Evolutionary conservation across 2,888 invertebrate species (phyloP).

Genomic region (Apoderus coryli): DNA sequence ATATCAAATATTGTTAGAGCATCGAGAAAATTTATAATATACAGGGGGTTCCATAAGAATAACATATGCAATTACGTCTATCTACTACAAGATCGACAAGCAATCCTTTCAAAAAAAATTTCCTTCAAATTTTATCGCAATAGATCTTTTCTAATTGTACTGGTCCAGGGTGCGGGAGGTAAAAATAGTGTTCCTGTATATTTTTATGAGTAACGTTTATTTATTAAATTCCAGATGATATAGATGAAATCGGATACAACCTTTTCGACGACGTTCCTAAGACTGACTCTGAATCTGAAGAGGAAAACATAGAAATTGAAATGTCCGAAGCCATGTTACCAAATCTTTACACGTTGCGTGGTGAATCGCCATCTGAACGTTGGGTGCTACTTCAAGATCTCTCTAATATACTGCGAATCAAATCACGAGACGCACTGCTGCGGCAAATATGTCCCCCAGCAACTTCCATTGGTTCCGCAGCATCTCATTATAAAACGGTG

Average conservation of each 20-base stretch:
- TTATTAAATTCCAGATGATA: slow-evolving; percentile 30
- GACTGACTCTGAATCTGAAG: slow-evolving; percentile 35
- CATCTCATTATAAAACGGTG: slow-evolving; percentile 26
- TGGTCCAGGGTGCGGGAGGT: too few relatives aligned
- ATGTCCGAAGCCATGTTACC: slow-evolving; percentile 66
- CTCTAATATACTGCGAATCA: slow-evolving; percentile 59
- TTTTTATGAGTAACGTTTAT: slow-evolving; percentile 8
- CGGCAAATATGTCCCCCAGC: slow-evolving; percentile 54
- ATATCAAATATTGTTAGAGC: too few relatives aligned
- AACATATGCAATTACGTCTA: too few relatives aligned
- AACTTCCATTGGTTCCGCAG: slow-evolving; percentile 25
- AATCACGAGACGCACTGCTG: slow-evolving; percentile 65
- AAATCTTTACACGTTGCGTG: slow-evolving; percentile 60
- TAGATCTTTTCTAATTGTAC: too few relatives aligned
- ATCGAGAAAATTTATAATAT: too few relatives aligned
- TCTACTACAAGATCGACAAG: too few relatives aligned
- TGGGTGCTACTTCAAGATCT: slow-evolving; percentile 74
- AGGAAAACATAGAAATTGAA: slow-evolving; percentile 61
- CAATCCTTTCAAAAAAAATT: too few relatives aligned
- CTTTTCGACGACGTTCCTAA: slow-evolving; percentile 41
- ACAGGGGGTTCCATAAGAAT: too few relatives aligned
- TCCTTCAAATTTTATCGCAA: too few relatives aligned
- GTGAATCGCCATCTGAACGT: slow-evolving; percentile 49
- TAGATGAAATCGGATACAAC: slow-evolving; percentile 42
- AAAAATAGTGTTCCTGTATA: background rate